Base-by-base conservation (phyloP, 2,888 invertebrate genomes). In the Baccha elongata region DNA sequence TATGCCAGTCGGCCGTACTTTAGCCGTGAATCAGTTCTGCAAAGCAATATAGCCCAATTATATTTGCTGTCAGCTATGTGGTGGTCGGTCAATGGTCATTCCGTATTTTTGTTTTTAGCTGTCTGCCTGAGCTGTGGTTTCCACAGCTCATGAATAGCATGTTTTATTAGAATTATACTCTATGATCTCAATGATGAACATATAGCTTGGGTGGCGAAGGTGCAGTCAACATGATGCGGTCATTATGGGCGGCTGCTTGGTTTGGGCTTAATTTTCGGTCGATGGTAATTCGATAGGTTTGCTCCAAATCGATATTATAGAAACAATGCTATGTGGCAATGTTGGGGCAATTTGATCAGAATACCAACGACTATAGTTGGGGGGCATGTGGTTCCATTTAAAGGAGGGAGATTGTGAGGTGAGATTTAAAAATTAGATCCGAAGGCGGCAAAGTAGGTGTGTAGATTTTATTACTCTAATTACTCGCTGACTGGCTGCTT, bases 401-500 rank as follows among this genome's bases (percentile, higher is more conserved):
- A 6, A 4, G n/a, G 55, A n/a, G 46, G 17, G 3, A 8, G 13
- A 19, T 64, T 42, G 42, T 46, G 72, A 72, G 67, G 72, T 80
- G 69, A 48, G 64, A 73, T 69, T 68, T 64, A 42, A 58, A 42
- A 48, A 58, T 52, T n/a, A 35, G 19, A 64, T 40, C 53, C 55
- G 68, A 74, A 62, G 79, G 79, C 74, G 74, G 62, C 35, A 44
- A 69, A 58, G 74, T 80, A 58, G 80, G 80, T 75, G 80, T 80
- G 80, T 26, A 26, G 50, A 69, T 65, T 69, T 80, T 69, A 80
- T 80, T 80, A 69, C 74, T 80, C 74, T 80, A 75, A 80, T 80
- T 75, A 75, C 64, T 69, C 50, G 64, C 62, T 40, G 68, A 62
- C 53, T 68, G 53, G 40, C 15, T 64, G 50, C 13, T 53, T 58